These are phyloP conservation scores for Tachysurus fulvidraco DNA, from an alignment of 2,113 vertebrate genomes.

Conservation along the genomic window DNA sequence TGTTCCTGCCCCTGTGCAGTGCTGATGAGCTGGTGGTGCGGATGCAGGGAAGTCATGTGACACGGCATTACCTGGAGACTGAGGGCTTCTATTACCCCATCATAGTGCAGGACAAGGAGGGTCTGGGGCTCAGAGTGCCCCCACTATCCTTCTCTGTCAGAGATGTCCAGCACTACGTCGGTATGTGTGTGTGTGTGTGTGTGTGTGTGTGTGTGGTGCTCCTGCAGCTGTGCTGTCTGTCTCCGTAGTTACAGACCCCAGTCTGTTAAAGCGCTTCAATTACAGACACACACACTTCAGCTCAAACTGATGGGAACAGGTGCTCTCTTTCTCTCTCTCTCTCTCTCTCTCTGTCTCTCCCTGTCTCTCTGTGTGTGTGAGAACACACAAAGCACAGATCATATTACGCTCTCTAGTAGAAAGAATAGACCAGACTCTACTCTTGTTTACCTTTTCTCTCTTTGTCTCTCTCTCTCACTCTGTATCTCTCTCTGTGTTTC, in stretches of 20 bases:
- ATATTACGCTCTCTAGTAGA: constrained; percentile 31
- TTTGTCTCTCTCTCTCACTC: too few species aligned
- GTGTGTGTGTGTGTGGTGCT: not conserved
- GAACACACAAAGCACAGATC: constrained; percentile 21
- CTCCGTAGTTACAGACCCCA: constrained; percentile 66
- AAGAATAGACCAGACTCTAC: constrained; percentile 21
- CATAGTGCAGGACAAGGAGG: constrained; percentile 85
- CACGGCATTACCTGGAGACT: constrained; percentile 87
- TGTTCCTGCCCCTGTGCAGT: constrained; percentile 63
- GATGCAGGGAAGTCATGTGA: constrained; percentile 91
- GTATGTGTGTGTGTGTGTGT: constrained; percentile 72
- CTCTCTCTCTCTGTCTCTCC: constrained; percentile 6
- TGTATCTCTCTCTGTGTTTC: not conserved
- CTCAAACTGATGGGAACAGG: constrained; percentile 65
- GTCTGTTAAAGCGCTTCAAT: constrained; percentile 67
- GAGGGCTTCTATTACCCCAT: constrained; percentile 93
- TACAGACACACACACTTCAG: constrained; percentile 60
- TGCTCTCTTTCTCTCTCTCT: constrained; percentile 51
- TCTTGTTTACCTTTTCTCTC: not conserved
- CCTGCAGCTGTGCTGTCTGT: constrained; percentile 17
- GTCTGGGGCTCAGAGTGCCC: constrained; percentile 90
- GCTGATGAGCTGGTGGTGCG: constrained; percentile 87
- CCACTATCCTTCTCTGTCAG: constrained; percentile 83
- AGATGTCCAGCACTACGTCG: constrained; percentile 95
- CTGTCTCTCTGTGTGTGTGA: not conserved